A percentile compares a stretch with the other conserved stretches of the same genome.
Conservation (phyloP, 1,140 invertebrate species). For the Thrips palmi region DNA sequence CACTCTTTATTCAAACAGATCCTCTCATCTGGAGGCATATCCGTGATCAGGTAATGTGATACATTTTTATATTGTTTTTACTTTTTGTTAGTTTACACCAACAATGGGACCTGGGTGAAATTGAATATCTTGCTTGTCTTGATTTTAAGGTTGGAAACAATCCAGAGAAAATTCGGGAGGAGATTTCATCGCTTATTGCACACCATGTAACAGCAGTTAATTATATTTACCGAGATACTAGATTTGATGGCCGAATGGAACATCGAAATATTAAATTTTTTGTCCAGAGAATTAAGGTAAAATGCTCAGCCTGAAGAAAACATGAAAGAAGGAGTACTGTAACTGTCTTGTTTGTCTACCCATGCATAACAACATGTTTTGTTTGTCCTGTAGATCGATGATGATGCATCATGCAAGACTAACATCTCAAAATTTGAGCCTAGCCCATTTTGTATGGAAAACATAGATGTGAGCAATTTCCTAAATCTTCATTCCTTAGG, state of each 20-base stretch:
- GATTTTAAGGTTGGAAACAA: conserved; percentile 21
- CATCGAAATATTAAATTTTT: conserved; percentile 95
- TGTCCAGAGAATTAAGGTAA: conserved; percentile 87
- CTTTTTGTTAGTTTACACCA: conserved; percentile 22
- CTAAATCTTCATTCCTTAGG: conserved; percentile 92
- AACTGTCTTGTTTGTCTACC: no score
- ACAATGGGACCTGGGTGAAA: conserved; percentile 40
- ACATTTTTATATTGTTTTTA: conserved; percentile 12
- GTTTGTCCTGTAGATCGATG: conserved; percentile 49
- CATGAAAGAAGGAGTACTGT: background rate
- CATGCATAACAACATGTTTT: conserved; percentile 4
- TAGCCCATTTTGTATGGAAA: conserved; percentile 91
- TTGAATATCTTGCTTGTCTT: no score
- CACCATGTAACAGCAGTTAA: conserved; percentile 97
- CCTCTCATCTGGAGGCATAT: conserved; percentile 93
- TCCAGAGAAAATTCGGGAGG: conserved; percentile 75
- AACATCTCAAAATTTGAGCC: conserved; percentile 43
- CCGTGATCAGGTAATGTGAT: conserved; percentile 31
- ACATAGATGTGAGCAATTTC: conserved; percentile 99
- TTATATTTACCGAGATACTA: conserved; percentile 90
- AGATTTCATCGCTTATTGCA: conserved; percentile 91
- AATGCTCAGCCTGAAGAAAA: conserved; percentile 5
- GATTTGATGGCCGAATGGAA: conserved; percentile 70
- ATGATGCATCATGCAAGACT: conserved; percentile 57
- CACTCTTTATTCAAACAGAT: conserved; percentile 93